Conservation (phyloP, 2,113 vertebrate genomes). For the Protobothrops mucrosquamatus region DNA sequence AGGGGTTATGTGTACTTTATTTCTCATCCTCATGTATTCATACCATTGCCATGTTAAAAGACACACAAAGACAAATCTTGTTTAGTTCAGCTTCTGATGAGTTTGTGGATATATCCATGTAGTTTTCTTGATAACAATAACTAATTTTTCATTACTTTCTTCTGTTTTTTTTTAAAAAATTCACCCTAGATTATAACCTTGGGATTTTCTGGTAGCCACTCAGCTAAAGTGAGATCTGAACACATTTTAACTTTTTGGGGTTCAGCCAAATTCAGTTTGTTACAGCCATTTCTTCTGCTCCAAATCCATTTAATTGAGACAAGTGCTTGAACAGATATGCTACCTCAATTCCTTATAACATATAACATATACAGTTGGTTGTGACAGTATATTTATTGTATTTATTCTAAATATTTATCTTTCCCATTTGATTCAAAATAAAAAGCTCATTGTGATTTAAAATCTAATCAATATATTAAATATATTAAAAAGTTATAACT, state of each 20-base stretch:
- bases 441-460: neutral
- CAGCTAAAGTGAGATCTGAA: neutral
- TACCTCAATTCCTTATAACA: neutral
- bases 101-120: neutral
- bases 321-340: neutral
- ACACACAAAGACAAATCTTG: neutral
- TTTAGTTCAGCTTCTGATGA: neutral
- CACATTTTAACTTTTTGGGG: neutral
- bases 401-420: neutral
- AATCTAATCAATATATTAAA: neutral
- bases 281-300: neutral
- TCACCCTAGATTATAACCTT: neutral
- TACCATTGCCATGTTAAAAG: neutral
- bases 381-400: neutral
- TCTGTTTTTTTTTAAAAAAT: neutral
- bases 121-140: neutral
- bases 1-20: neutral
- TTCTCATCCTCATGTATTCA: neutral
- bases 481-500: neutral
- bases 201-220: neutral
- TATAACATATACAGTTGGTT: neutral
- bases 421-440: neutral
- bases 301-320: neutral
- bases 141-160: neutral
- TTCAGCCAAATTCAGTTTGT: neutral